Evolutionary conservation across 2,888 invertebrate genomes (phyloP).

Genomic region (Chrysolina oricalcia): DNA sequence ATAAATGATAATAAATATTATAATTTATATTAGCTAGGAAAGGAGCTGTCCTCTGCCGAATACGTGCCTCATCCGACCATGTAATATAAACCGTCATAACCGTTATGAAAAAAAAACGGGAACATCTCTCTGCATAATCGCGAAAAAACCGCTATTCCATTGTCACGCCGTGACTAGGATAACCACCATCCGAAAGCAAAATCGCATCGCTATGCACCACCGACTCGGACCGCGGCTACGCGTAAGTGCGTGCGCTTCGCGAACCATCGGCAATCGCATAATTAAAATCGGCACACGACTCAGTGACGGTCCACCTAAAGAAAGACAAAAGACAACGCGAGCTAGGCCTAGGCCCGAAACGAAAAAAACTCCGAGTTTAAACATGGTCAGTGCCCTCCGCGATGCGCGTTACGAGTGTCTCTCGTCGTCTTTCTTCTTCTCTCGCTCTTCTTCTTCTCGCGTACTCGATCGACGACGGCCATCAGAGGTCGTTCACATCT

Average conservation of each 20-base stretch:
- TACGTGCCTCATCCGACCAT: no score
- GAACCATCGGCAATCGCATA: not conserved
- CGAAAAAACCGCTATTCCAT: not conserved
- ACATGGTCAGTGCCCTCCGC: slow-evolving; percentile 49
- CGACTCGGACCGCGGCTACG: not conserved
- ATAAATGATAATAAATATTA: no score
- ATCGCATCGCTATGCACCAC: not conserved
- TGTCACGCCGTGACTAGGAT: not conserved
- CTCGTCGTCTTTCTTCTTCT: not conserved
- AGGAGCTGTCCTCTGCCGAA: no score
- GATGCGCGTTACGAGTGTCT: slow-evolving; percentile 32
- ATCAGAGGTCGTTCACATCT: slow-evolving; percentile 59
- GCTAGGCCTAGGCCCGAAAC: slow-evolving; percentile 40
- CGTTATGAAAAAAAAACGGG: no score
- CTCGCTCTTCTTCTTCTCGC: not conserved
- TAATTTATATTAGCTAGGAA: no score
- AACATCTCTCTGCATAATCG: no score
- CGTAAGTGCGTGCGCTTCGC: not conserved
- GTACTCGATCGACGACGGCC: slow-evolving; percentile 46
- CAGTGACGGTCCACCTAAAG: not conserved
- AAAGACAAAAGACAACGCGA: not conserved
- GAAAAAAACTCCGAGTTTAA: slow-evolving; percentile 45
- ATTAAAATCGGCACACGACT: slow-evolving; percentile 8
- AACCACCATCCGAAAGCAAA: not conserved
- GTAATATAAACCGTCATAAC: no score